These are phyloP conservation scores for Athene noctua DNA, from an alignment of 2,113 vertebrate genomes.

Conservation along the genomic window DNA sequence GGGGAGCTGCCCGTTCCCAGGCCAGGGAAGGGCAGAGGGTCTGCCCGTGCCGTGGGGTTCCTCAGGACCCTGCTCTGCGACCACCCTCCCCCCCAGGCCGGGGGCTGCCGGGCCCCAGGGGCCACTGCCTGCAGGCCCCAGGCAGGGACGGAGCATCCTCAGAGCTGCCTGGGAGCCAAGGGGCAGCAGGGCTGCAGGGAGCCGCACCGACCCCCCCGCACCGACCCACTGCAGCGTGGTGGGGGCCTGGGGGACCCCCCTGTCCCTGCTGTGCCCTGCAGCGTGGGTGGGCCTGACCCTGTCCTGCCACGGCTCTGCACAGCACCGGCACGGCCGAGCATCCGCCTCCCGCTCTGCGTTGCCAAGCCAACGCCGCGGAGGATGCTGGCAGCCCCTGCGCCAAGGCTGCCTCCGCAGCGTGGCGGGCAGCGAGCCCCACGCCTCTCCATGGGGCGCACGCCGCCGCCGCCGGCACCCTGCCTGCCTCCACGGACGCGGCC, in stretches of 20 bases:
- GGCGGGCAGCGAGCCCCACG: background rate
- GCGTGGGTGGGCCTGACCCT: background rate
- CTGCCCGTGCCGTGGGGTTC: background rate
- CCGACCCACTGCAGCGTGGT: background rate
- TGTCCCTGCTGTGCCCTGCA: background rate
- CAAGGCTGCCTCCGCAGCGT: background rate
- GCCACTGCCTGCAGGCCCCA: background rate
- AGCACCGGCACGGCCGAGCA: background rate
- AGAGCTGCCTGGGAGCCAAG: background rate
- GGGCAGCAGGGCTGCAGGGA: background rate
- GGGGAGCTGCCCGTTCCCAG: background rate
- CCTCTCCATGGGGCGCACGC: background rate
- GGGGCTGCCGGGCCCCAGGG: background rate
- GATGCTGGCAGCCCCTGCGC: constrained; percentile 36
- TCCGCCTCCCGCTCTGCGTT: background rate
- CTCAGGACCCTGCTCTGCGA: background rate
- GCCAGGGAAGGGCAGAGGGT: background rate
- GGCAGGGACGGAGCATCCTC: background rate
- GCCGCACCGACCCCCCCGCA: background rate
- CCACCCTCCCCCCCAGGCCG: accelerated
- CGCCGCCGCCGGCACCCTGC: background rate
- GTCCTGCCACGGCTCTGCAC: background rate
- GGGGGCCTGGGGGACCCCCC: background rate
- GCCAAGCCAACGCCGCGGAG: constrained; percentile 53
- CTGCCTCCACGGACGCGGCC: background rate